Evolutionary conservation across 2,797 vertebrate species (phyloP).

Genomic region (Miichthys miiuy): DNA sequence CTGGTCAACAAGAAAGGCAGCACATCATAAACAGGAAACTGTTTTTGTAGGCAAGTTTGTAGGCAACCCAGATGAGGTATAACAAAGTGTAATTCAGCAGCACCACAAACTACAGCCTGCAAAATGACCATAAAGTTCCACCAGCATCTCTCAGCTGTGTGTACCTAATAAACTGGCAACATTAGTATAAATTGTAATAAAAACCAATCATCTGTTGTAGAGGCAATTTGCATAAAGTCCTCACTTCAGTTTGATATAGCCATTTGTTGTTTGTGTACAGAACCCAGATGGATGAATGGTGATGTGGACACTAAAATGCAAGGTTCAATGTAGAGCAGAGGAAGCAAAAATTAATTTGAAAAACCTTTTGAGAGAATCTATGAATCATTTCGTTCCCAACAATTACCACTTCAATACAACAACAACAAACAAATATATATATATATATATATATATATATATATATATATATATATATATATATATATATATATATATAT

Average conservation of each 20-base stretch:
- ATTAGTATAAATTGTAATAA: background rate
- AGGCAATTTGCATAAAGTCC: constrained; percentile 39
- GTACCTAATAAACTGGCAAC: constrained; percentile 9
- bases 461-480: no score
- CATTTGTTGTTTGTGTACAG: constrained; percentile 40
- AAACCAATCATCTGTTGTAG: constrained; percentile 20
- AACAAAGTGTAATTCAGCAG: background rate
- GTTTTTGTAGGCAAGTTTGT: background rate
- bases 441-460: no score
- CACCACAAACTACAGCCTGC: background rate
- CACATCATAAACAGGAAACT: background rate
- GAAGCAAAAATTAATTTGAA: no score
- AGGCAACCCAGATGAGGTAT: background rate
- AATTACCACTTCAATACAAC: no score
- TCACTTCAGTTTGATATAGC: constrained; percentile 32
- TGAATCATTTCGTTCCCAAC: no score
- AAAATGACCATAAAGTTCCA: background rate
- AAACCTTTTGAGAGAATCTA: no score
- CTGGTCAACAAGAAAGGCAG: constrained; percentile 2
- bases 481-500: no score
- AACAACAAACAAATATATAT: no score
- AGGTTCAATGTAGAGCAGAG: no score
- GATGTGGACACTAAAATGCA: background rate
- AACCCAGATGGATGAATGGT: constrained; percentile 37
- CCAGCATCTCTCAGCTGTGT: background rate